A percentile compares a stretch with the other conserved stretches of the same genome.
Conservation (phyloP, 2,113 vertebrate genomes). For the Atractosteus spatula region DNA sequence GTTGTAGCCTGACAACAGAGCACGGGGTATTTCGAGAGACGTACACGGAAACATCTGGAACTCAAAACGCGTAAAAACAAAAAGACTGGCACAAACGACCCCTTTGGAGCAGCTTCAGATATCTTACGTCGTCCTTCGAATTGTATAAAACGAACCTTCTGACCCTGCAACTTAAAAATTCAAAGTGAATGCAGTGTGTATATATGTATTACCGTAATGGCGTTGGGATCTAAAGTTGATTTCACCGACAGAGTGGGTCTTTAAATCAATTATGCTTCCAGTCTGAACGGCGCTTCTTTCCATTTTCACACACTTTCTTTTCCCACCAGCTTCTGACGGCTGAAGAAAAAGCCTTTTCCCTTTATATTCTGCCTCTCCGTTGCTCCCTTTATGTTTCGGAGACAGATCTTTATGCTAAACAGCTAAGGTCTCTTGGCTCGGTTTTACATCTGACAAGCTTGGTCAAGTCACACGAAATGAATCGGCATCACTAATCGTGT, state of each 20-base stretch:
- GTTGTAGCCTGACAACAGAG: neutral
- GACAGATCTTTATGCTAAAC: constrained; percentile 20
- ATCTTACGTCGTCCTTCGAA: neutral
- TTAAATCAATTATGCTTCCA: constrained; percentile 7
- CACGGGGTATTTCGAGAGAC: neutral
- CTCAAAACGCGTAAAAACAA: too few relatives aligned
- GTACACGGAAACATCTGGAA: too few relatives aligned
- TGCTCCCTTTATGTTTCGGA: constrained; percentile 12
- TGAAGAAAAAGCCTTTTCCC: constrained; percentile 15
- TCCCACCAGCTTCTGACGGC: constrained; percentile 23
- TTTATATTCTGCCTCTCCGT: constrained; percentile 4
- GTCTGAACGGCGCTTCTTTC: constrained; percentile 12
- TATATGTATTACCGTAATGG: neutral
- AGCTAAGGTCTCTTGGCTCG: constrained; percentile 14
- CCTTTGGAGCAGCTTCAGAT: too few relatives aligned
- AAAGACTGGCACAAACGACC: too few relatives aligned
- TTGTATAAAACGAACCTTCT: neutral
- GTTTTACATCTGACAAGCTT: constrained; percentile 27
- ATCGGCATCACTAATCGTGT: constrained; percentile 28
- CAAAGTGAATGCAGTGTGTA: neutral
- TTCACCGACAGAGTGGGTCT: neutral
- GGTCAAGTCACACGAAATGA: constrained; percentile 21
- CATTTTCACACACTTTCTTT: constrained; percentile 12
- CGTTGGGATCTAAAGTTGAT: neutral
- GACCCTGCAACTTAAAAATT: neutral